Conservation (phyloP, 2,797 vertebrate genomes). For the Discoglossus pictus region DNA sequence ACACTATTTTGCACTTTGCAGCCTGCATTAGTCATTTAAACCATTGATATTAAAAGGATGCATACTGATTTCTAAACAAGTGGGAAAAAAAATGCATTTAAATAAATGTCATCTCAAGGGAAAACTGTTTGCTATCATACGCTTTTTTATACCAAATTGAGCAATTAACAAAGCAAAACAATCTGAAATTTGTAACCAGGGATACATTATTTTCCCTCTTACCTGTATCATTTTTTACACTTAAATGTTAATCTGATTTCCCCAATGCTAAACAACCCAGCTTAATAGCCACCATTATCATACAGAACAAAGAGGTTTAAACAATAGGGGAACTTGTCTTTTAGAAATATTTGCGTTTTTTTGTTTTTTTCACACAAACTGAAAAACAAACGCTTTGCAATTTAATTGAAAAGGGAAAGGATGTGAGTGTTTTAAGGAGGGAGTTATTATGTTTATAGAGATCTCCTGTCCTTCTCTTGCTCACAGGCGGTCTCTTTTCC, state of each 20-base stretch:
- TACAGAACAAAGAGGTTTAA: background rate
- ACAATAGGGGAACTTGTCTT: background rate
- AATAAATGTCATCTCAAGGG: conserved; percentile 37
- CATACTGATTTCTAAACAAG: conserved; percentile 55
- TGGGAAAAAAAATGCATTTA: conserved; percentile 50
- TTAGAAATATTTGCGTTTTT: conserved; percentile 46
- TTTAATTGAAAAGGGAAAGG: conserved; percentile 54
- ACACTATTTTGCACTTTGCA: conserved; percentile 59
- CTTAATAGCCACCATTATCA: conserved; percentile 6
- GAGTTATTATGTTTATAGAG: conserved; percentile 54
- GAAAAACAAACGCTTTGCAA: conserved; percentile 46
- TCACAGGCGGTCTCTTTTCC: conserved; percentile 51
- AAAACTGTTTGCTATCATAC: conserved; percentile 48
- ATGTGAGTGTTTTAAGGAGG: conserved; percentile 53
- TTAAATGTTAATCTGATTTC: too few species aligned
- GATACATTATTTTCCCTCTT: too few species aligned
- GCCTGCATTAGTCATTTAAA: conserved; percentile 54
- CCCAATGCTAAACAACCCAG: too few species aligned
- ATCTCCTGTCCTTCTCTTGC: conserved; percentile 46
- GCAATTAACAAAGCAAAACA: too few species aligned
- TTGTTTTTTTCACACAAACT: conserved; percentile 45
- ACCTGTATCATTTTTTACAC: too few species aligned
- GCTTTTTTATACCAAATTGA: conserved; percentile 40
- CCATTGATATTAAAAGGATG: conserved; percentile 62
- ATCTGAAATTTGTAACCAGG: too few species aligned